Evolutionary conservation across 2,797 vertebrate genomes (phyloP).

Genomic region (Oreonectes daqikongensis): DNA sequence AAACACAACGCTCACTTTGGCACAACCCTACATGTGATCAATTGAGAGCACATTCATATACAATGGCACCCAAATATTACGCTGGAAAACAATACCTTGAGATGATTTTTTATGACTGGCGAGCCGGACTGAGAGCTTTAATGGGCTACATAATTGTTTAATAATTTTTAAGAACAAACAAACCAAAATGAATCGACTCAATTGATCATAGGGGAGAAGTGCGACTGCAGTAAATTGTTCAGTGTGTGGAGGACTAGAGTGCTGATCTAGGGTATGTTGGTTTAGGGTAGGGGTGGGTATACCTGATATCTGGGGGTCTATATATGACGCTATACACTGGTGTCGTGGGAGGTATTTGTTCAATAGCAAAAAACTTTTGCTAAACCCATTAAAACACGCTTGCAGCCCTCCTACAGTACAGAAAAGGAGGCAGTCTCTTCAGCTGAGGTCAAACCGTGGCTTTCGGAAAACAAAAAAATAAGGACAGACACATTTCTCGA

Average conservation of each 20-base stretch:
- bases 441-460: constrained; percentile 60
- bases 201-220: constrained; percentile 35
- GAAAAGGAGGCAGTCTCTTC: constrained; percentile 59
- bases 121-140: constrained; percentile 1
- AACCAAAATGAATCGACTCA: background rate
- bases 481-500: constrained; percentile 33
- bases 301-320: background rate
- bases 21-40: constrained; percentile 46
- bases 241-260: constrained; percentile 17
- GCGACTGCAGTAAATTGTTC: constrained; percentile 25
- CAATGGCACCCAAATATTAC: constrained; percentile 19
- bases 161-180: constrained; percentile 1
- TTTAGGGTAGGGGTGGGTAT: background rate
- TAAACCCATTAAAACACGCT: constrained; percentile 52
- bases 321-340: constrained; percentile 55
- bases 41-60: constrained; percentile 34
- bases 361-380: constrained; percentile 51
- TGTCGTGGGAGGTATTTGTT: constrained; percentile 58
- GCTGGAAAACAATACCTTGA: constrained; percentile 7
- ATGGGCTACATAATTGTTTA: background rate
- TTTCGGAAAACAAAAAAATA: constrained; percentile 41
- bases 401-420: constrained; percentile 46
- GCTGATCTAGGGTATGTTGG: constrained; percentile 13
- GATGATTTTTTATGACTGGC: background rate
- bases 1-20: constrained; percentile 49